These are phyloP conservation scores for Prolemur simus DNA, from an alignment of 2,113 vertebrate species.

Conservation along the genomic window DNA sequence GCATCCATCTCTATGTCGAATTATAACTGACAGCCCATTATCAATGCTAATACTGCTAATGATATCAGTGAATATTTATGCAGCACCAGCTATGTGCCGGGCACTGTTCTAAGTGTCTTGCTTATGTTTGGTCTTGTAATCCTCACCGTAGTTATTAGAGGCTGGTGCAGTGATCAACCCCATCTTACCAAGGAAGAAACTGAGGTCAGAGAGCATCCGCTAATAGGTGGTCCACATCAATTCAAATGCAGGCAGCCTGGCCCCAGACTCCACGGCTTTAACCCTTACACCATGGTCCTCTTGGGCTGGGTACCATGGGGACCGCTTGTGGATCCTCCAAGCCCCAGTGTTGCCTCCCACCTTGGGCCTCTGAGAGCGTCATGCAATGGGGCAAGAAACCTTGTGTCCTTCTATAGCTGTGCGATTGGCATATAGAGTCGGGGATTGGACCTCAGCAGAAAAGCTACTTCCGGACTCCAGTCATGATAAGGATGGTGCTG, in stretches of 20 bases:
- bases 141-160: background rate
- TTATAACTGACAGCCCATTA: background rate
- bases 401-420: background rate
- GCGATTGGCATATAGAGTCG: background rate
- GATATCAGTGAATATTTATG: accelerated
- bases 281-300: background rate
- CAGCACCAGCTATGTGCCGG: accelerated
- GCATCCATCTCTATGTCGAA: background rate
- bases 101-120: background rate
- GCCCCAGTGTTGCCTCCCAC: background rate
- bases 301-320: background rate
- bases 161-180: background rate
- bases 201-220: background rate
- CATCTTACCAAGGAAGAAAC: background rate
- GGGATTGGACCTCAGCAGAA: background rate
- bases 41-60: background rate
- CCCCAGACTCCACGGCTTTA: background rate
- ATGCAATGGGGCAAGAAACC: too few relatives aligned
- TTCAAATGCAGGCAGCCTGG: background rate
- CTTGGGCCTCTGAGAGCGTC: background rate
- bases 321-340: background rate
- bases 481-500: background rate
- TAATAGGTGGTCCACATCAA: background rate
- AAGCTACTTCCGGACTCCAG: background rate
- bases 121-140: background rate